These are phyloP conservation scores for Formica selysi DNA, from an alignment of 1,140 invertebrate species.

Conservation along the genomic window DNA sequence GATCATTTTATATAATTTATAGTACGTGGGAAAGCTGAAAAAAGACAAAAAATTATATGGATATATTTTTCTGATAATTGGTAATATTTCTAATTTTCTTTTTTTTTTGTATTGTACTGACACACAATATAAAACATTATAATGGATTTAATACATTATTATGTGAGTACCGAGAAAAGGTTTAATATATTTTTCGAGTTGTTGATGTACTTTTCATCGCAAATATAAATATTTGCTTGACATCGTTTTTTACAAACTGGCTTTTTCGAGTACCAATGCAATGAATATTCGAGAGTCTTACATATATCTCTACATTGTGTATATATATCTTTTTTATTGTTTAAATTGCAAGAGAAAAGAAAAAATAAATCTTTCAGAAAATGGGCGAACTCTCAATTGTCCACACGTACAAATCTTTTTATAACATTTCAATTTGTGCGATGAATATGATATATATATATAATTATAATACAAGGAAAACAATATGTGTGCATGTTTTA, in stretches of 20 bases:
- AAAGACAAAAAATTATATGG: neutral
- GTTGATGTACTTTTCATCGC: neutral
- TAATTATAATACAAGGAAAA: neutral
- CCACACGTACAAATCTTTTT: constrained; percentile 27
- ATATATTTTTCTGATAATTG: neutral
- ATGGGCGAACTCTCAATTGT: constrained; percentile 2
- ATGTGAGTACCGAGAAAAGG: neutral
- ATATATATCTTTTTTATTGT: constrained; percentile 24
- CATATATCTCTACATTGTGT: constrained; percentile 20
- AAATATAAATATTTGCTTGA: constrained; percentile 1
- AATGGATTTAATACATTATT: neutral
- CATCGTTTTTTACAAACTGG: constrained; percentile 37
- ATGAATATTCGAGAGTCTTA: constrained; percentile 26
- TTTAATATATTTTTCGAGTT: neutral
- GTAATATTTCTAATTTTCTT: constrained; percentile 4
- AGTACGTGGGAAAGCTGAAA: neutral
- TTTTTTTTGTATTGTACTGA: neutral
- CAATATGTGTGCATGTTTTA: constrained; percentile 25
- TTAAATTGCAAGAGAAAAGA: constrained; percentile 29
- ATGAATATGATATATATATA: constrained; percentile 2
- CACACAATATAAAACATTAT: constrained; percentile 1
- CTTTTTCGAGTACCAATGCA: constrained; percentile 47
- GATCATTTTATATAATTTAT: neutral
- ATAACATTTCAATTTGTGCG: constrained; percentile 36
- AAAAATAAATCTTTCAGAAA: neutral